Base-by-base conservation (phyloP, 2,797 vertebrate genomes). In the Botia almorhae region DNA sequence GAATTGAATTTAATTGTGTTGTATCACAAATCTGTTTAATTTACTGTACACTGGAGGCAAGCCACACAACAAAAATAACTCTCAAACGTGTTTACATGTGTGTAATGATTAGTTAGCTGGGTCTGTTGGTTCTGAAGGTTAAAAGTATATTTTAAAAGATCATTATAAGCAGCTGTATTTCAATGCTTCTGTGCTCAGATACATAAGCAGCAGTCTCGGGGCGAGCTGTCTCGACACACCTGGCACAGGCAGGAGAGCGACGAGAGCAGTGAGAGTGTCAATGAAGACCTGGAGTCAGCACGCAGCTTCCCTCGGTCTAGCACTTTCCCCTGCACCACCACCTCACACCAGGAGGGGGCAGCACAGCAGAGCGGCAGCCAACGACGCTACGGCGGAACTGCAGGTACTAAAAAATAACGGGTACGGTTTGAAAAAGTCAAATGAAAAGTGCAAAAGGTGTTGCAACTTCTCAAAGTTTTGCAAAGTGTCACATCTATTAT, bases 231-330 rank as follows among this genome's bases (percentile, higher is more conserved):
- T 39, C 93, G 97, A 60, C 98, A 99, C 86, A 95, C 96, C 0
- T 99, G 98, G 98, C 97, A 99, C 91, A 91, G 97, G 14, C 95
- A 95, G 85, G 97, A 98, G 83, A 99, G 98, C 0, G 98, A 99
- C 0, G 97, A 99, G 85, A 99, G 97, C 51, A 96, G 96, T 1
- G 98, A 98, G 88, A 97, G 97, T 0, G 84, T 94, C 74, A 96
- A 94, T 0, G 97, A 97, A 17, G 97, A 98, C 82, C 85, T 21
- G 2, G 93, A 94, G 0, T 72, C 80, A 10, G 87, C 90, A 23
- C 92, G 91, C 36, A 87, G 89, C 83, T 90, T 94, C 50, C 85
- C 95, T 29, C 94, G 95, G 64, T 94, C 92, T n/a, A 94, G 95
- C 90, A 94, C 96, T 81, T 97, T 96, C 87, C 96, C 96, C 48